Evolutionary conservation across 2,888 invertebrate species (phyloP).

Genomic region (Amblyjoppa proteus): DNA sequence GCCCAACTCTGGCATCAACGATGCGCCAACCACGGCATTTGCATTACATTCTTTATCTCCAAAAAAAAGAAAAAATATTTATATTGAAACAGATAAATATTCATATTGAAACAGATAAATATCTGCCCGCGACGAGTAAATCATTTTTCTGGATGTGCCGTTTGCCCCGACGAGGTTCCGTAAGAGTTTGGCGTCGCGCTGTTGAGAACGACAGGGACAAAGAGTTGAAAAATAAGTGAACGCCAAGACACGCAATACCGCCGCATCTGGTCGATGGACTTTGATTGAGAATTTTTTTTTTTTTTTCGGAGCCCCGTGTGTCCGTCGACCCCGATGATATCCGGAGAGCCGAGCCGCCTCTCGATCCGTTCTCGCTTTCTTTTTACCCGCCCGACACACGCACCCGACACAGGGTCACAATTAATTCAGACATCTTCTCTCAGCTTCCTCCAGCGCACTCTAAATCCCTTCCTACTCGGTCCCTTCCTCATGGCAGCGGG

Average conservation of each 20-base stretch:
- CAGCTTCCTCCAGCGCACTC: constrained; percentile 56
- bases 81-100: no score
- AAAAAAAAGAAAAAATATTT: no score
- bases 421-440: constrained; percentile 71
- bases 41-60: neutral
- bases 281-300: constrained; percentile 70
- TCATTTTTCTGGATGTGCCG: no score
- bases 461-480: neutral
- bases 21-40: neutral
- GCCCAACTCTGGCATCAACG: neutral
- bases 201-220: constrained; percentile 12
- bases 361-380: constrained; percentile 28
- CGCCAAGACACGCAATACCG: constrained; percentile 31
- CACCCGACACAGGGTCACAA: constrained; percentile 73
- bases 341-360: constrained; percentile 48
- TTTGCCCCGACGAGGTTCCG: no score
- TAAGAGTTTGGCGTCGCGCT: neutral
- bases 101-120: no score
- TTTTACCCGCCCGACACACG: constrained; percentile 74
- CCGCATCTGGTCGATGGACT: constrained; percentile 81
- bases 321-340: constrained; percentile 58
- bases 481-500: neutral
- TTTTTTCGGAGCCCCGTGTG: constrained; percentile 36
- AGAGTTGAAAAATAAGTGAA: constrained; percentile 24
- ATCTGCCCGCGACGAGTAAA: no score